phyloP scores from a whole-genome alignment of 1,140 invertebrate species.

The Charaxes varanes region DNA sequence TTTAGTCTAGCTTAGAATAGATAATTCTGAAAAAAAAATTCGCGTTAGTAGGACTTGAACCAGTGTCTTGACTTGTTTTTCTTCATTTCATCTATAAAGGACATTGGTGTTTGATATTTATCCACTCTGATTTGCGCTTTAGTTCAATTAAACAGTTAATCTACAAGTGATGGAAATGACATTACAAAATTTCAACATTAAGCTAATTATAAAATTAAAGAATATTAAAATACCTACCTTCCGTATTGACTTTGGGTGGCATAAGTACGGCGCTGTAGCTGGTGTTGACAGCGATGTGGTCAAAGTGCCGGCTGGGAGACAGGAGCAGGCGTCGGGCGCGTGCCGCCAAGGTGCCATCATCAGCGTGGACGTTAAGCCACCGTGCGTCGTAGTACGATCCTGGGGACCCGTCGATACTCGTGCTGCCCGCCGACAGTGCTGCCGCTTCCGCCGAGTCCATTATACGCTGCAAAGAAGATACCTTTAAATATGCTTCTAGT shows the following conservation, averaged over 20 bases:
- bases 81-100: too few species aligned
- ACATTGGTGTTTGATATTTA: too few species aligned
- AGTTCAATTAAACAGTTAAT: neutral
- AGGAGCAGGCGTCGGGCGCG: slow-evolving; percentile 81
- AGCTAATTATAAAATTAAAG: neutral
- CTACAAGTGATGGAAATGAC: too few species aligned
- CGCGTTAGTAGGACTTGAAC: too few species aligned
- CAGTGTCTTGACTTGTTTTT: too few species aligned
- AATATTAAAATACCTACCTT: slow-evolving; percentile 73
- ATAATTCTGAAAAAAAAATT: too few species aligned
- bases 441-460: slow-evolving; percentile 92
- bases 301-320: slow-evolving; percentile 84
- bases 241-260: slow-evolving; percentile 87
- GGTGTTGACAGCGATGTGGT: slow-evolving; percentile 88
- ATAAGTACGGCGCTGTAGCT: slow-evolving; percentile 92
- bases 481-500: slow-evolving; percentile 8
- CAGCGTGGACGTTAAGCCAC: slow-evolving; percentile 81
- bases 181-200: neutral
- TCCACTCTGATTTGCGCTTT: too few species aligned
- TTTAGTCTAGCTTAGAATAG: too few species aligned
- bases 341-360: slow-evolving; percentile 80
- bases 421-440: slow-evolving; percentile 78
- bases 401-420: slow-evolving; percentile 63
- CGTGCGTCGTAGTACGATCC: slow-evolving; percentile 81
- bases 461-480: slow-evolving; percentile 79